These are phyloP conservation scores for Serrognathus titanus DNA, from an alignment of 2,888 invertebrate species.

Conservation along the genomic window DNA sequence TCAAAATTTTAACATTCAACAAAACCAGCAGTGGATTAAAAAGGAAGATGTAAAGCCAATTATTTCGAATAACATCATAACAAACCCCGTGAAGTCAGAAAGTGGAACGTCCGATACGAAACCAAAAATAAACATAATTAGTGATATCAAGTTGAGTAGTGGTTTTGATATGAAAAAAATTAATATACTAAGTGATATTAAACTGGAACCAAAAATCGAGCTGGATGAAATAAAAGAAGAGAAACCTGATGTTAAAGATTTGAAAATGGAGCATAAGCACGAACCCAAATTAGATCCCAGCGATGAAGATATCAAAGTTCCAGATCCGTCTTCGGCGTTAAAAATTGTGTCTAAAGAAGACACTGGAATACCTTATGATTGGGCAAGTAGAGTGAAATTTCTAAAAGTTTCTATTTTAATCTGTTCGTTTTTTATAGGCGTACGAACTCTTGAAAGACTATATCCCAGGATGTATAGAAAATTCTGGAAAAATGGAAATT, in stretches of 20 bases:
- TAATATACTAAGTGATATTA: slow-evolving; percentile 46
- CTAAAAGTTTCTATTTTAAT: not conserved
- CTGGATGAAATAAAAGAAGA: slow-evolving; percentile 50
- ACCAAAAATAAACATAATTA: slow-evolving; percentile 48
- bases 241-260: slow-evolving; percentile 27
- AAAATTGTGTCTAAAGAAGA: slow-evolving; percentile 58
- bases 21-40: slow-evolving; percentile 40
- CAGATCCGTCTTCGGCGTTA: slow-evolving; percentile 24
- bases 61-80: slow-evolving; percentile 24
- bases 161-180: slow-evolving; percentile 39
- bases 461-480: slow-evolving; percentile 82
- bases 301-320: slow-evolving; percentile 47
- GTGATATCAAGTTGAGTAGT: slow-evolving; percentile 46
- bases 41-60: slow-evolving; percentile 35
- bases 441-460: slow-evolving; percentile 80
- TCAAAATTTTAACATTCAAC: slow-evolving; percentile 30
- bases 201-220: slow-evolving; percentile 45
- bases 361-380: slow-evolving; percentile 83
- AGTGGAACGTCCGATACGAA: slow-evolving; percentile 39
- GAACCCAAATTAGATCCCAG: slow-evolving; percentile 12
- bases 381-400: slow-evolving; percentile 54
- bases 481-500: slow-evolving; percentile 93
- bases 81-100: slow-evolving; percentile 37
- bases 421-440: slow-evolving; percentile 52
- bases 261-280: slow-evolving; percentile 23